Percentiles rank a stretch among this genome's conserved stretches.
Evolutionary conservation across 2,797 vertebrate genomes (phyloP).

Genomic region (Oreonectes daqikongensis): DNA sequence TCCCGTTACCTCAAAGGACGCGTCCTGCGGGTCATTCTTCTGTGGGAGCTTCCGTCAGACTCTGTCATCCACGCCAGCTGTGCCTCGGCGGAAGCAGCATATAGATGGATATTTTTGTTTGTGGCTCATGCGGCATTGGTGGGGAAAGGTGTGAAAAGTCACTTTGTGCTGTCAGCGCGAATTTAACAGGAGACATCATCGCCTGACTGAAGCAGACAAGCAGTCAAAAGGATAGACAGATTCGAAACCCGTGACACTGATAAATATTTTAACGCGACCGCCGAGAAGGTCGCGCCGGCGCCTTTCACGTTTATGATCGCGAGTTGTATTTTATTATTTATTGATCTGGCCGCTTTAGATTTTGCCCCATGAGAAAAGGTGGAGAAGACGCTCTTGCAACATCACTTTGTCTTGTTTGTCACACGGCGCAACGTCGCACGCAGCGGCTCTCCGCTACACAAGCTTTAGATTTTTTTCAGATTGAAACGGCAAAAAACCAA

Average conservation of each 20-base stretch:
- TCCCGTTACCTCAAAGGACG: constrained; percentile 42
- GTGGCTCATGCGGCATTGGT: not conserved
- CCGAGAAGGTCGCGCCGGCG: constrained; percentile 20
- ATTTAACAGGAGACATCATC: constrained; percentile 29
- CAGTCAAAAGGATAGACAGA: constrained; percentile 27
- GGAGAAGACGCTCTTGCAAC: constrained; percentile 17
- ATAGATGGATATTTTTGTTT: constrained; percentile 40
- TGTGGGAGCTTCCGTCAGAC: constrained; percentile 41
- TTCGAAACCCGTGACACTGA: constrained; percentile 12
- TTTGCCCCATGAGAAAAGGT: constrained; percentile 15
- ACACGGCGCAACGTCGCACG: not conserved
- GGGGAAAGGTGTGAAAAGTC: constrained; percentile 33
- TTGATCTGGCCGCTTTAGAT: constrained; percentile 18
- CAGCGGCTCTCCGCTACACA: not conserved
- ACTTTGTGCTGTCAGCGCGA: constrained; percentile 28
- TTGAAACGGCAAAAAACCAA: constrained; percentile 22
- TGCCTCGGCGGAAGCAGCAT: constrained; percentile 29
- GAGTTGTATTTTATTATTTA: constrained; percentile 33
- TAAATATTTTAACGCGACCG: constrained; percentile 28
- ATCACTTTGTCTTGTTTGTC: constrained; percentile 28
- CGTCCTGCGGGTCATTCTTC: constrained; percentile 41
- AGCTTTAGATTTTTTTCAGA: constrained; percentile 1
- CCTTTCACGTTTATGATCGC: constrained; percentile 6
- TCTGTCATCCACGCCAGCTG: constrained; percentile 53
- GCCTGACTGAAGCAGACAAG: constrained; percentile 28